These are phyloP conservation scores for Micropoecilia bifurca DNA, from an alignment of 2,797 vertebrate species.

Conservation along the genomic window DNA sequence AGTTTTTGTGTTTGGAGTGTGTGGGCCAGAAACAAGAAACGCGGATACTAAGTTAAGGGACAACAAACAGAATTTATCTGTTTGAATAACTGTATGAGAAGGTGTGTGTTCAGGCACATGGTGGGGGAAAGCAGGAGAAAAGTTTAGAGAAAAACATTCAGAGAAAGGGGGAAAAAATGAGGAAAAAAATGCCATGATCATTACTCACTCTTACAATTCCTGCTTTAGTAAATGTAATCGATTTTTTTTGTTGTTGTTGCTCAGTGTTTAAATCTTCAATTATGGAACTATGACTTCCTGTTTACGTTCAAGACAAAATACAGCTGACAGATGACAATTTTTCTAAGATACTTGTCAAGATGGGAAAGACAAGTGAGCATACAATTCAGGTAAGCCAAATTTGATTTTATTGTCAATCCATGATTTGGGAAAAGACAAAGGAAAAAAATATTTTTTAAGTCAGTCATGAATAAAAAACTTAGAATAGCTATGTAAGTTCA, in stretches of 20 bases:
- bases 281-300: background rate
- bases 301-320: background rate
- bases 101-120: constrained; percentile 22
- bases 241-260: background rate
- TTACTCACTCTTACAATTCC: background rate
- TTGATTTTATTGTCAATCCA: background rate
- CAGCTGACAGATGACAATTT: background rate
- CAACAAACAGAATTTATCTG: constrained; percentile 63
- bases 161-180: background rate
- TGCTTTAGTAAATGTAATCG: background rate
- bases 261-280: background rate
- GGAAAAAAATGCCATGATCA: background rate
- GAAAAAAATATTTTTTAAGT: background rate
- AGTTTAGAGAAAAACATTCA: background rate
- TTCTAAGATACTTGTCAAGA: background rate
- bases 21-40: constrained; percentile 41
- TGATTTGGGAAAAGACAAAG: background rate
- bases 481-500: background rate
- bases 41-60: constrained; percentile 56
- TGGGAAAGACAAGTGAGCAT: background rate
- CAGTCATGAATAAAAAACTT: background rate
- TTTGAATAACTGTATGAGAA: constrained; percentile 54
- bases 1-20: constrained; percentile 48
- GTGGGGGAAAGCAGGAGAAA: constrained; percentile 2
- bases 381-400: background rate